These are phyloP conservation scores for Drosophila pseudoananassae DNA, from an alignment of 1,140 invertebrate species.

Conservation along the genomic window DNA sequence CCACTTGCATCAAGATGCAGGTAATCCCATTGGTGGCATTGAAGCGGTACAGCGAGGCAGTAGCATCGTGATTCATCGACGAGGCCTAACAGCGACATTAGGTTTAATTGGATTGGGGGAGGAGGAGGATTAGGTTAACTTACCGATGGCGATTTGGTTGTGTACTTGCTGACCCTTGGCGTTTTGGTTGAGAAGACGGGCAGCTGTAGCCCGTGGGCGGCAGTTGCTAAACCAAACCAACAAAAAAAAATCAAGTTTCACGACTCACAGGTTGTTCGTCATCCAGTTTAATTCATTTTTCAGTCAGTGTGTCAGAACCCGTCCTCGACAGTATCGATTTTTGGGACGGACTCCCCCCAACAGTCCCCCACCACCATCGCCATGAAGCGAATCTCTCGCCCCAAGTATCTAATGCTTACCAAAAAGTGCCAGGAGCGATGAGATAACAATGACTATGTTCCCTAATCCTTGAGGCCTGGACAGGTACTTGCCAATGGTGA, in stretches of 20 bases:
- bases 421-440: constrained; percentile 25
- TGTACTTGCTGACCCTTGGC: constrained; percentile 86
- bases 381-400: constrained; percentile 1
- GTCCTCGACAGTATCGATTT: constrained; percentile 70
- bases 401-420: constrained; percentile 45
- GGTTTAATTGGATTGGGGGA: background rate
- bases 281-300: constrained; percentile 26
- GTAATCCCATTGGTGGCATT: constrained; percentile 87
- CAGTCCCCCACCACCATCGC: background rate
- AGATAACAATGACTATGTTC: constrained; percentile 10
- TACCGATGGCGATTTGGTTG: constrained; percentile 85
- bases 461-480: constrained; percentile 21
- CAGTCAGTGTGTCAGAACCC: constrained; percentile 64
- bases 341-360: constrained; percentile 13
- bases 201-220: constrained; percentile 83
- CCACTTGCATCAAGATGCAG: constrained; percentile 87
- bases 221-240: constrained; percentile 24
- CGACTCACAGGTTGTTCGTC: constrained; percentile 30
- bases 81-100: constrained; percentile 52
- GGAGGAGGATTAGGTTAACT: constrained; percentile 29
- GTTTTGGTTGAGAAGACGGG: constrained; percentile 86
- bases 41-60: constrained; percentile 87
- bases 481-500: constrained; percentile 6
- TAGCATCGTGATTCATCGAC: constrained; percentile 77
- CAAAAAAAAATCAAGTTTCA: constrained; percentile 7